Percentiles rank a stretch among this genome's conserved stretches.
Conservation (phyloP, 2,797 vertebrate species). For the Xenops minutus region DNA sequence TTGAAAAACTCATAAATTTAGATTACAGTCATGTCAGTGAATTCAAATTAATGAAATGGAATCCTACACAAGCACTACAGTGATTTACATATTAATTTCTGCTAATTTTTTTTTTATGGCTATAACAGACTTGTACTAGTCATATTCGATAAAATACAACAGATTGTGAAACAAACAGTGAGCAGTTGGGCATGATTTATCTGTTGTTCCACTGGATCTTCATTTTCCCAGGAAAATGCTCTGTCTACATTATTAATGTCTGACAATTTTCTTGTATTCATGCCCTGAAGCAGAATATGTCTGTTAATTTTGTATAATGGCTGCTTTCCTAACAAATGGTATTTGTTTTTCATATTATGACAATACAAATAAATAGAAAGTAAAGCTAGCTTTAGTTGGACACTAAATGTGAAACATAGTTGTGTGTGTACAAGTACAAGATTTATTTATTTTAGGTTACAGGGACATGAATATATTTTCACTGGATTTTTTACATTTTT, state of each 20-base stretch:
- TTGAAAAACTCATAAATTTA: slow-evolving; percentile 81
- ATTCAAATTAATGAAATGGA: slow-evolving; percentile 81
- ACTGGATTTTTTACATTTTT: not conserved
- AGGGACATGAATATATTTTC: not conserved
- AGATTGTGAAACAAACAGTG: slow-evolving; percentile 68
- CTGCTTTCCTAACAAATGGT: slow-evolving; percentile 42
- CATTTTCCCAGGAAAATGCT: slow-evolving; percentile 59
- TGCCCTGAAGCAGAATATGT: slow-evolving; percentile 63
- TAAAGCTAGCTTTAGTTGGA: not conserved
- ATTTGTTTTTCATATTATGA: slow-evolving; percentile 49
- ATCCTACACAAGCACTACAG: slow-evolving; percentile 62
- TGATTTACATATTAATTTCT: slow-evolving; percentile 86
- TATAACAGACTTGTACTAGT: slow-evolving; percentile 75
- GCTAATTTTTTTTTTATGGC: slow-evolving; percentile 76
- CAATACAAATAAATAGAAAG: slow-evolving; percentile 24
- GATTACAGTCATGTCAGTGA: slow-evolving; percentile 81
- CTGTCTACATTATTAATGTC: slow-evolving; percentile 68
- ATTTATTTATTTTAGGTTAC: not conserved
- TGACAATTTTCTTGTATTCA: slow-evolving; percentile 60
- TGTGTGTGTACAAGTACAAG: not conserved
- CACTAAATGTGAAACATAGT: not conserved
- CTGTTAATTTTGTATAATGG: slow-evolving; percentile 46
- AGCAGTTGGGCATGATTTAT: slow-evolving; percentile 69
- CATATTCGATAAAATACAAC: slow-evolving; percentile 74
- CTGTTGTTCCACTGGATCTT: slow-evolving; percentile 57